Base-by-base conservation (phyloP, 2,888 invertebrate species). In the Lamellibrachia satsuma region DNA sequence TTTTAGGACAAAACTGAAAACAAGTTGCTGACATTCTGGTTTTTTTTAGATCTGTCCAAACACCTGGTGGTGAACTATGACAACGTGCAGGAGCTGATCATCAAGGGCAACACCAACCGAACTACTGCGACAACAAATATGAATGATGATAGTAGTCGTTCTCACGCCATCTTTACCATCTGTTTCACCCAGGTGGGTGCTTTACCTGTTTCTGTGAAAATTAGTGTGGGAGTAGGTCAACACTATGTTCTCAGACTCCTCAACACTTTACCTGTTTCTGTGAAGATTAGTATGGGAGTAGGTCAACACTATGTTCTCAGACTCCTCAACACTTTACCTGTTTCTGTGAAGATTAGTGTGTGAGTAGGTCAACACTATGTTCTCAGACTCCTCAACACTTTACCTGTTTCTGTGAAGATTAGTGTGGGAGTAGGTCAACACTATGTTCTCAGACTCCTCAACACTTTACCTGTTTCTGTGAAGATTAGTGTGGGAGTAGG, bases 71-170 rank as follows among this genome's bases (percentile, higher is more conserved):
- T 94, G 90, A 95, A 94, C 92, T 96, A 95, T 93, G 94, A 94
- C 51, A 96, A 96, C 92, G 95, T 96, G 52, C 94, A 95, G 93
- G 94, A 94, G 4, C 94, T 96, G 39, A 95, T 96, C 95, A 94
- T 94, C 55, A 95, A 95, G 93, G 96, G 96, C 91, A 96, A 96
- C 94, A 93, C 93, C 90, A 95, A 95, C 93, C 95, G 98, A 11
- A 97, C 97, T 94, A 98, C 98, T 27, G 98, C 98, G 0, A 97
- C 98, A 51, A 98, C 98, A 3, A 97, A 97, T 90, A 97, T 97
- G 92, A 98, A 98, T 96, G 97, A 97, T 52, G 97, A 97, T 91
- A 98, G 98, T 97, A 97, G 95, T 97, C 97, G 95, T 96, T 97
- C 94, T 96, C 97, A 97, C 93, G 98, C 97, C 60, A 97, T 97